Evolutionary conservation across 2,888 invertebrate genomes (phyloP), one percentile per base, ranked within the genome.

Genomic region (Cordylochernes scorpioides): DNA sequence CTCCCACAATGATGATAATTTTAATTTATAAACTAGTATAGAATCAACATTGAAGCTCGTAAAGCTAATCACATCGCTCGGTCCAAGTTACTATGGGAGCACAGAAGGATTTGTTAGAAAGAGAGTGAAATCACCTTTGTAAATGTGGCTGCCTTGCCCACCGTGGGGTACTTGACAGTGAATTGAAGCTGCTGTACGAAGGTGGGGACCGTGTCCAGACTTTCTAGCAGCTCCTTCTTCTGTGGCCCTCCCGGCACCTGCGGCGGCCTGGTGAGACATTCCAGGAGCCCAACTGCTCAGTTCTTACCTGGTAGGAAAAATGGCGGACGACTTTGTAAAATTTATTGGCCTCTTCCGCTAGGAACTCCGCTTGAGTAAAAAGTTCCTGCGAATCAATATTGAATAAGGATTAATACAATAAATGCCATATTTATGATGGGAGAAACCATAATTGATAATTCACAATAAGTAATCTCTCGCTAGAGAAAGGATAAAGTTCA

Each of bases 271-370:
- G n/a, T 2, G 14, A 9, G n/a, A 10, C 17, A 25, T 7, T 10
- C 8, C 4, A 15, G 10, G 13, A 15, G 5, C n/a, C n/a, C n/a
- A n/a, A n/a, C n/a, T n/a, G n/a, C n/a, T n/a, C n/a, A n/a, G n/a
- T 15, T 45, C 41, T 5, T 22, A 22, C 91, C 72, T 91, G 86
- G 58, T 86, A 88, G 48, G 88, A 80, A 64, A 97, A 97, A 58
- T 94, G 88, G 53, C 88, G 65, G 44, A 94, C 80, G 49, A 91
- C 86, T 67, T 88, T 91, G 61, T 94, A 97, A 50, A 97, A 65
- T 58, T 94, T 72, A 60, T 91, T 91, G 29, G 94, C 94, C 61
- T 97, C 94, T 60, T 97, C 94, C 26, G 88, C 84, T 57, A 91
- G 88, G 61, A 88, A 88, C 59, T 91, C 86, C 17, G 88, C 91